These are phyloP conservation scores for Zingel zingel DNA, from an alignment of 2,113 vertebrate species.

Conservation along the genomic window DNA sequence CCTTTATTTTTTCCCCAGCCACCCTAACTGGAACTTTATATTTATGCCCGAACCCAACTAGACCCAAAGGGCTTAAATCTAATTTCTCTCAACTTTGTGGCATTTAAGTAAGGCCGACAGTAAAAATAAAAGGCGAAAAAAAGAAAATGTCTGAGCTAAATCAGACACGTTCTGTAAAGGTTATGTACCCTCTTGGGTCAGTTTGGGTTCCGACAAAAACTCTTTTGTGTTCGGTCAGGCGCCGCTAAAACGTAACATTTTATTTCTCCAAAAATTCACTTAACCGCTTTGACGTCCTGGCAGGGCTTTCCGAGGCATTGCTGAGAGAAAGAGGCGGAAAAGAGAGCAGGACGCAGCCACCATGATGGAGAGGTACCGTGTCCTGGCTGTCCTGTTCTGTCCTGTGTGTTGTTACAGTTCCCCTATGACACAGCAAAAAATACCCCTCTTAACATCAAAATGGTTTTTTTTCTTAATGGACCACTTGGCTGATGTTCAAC, in stretches of 20 bases:
- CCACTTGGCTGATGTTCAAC: not conserved
- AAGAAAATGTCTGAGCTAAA: not conserved
- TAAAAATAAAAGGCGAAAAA: not conserved
- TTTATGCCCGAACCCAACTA: slow-evolving; percentile 56
- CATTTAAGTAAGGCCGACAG: not conserved
- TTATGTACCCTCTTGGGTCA: slow-evolving; percentile 41
- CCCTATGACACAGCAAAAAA: slow-evolving; percentile 3
- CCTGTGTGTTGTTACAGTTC: slow-evolving; percentile 54
- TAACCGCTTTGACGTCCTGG: slow-evolving; percentile 86
- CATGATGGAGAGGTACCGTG: slow-evolving; percentile 95
- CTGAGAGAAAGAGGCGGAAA: slow-evolving; percentile 97
- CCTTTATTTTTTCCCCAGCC: slow-evolving; percentile 10
- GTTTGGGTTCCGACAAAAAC: slow-evolving; percentile 66
- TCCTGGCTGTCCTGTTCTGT: slow-evolving; percentile 79
- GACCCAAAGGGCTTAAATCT: slow-evolving; percentile 37
- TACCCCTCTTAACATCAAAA: not conserved
- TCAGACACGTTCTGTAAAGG: not conserved
- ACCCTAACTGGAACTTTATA: slow-evolving; percentile 7
- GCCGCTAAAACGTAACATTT: slow-evolving; percentile 3
- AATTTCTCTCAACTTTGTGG: not conserved
- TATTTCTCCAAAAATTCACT: slow-evolving; percentile 34
- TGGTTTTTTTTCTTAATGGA: not conserved
- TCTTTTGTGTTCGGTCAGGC: slow-evolving; percentile 17
- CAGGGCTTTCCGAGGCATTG: slow-evolving; percentile 97
- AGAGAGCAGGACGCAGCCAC: slow-evolving; percentile 92